Conservation (phyloP, 2,888 invertebrate species). For the Mimumesa dahlbomi region DNA sequence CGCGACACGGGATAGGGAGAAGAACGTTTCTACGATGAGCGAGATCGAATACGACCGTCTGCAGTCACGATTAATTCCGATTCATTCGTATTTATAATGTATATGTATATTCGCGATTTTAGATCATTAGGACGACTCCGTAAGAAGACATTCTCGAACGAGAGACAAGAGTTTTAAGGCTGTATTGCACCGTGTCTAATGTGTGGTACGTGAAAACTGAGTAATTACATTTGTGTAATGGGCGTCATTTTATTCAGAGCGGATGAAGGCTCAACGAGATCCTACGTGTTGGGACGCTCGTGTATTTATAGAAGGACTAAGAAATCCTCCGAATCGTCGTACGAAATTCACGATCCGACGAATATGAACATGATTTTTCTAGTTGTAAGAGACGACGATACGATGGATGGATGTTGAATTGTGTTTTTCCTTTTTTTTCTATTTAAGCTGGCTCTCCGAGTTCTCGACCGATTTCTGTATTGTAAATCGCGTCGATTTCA, state of each 20-base stretch:
- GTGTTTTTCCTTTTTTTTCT: slow-evolving; percentile 4
- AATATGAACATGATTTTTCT: slow-evolving; percentile 28
- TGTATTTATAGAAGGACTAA: slow-evolving; percentile 46
- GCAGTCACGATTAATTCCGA: slow-evolving; percentile 38
- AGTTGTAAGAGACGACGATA: slow-evolving; percentile 10
- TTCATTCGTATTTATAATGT: slow-evolving; percentile 51
- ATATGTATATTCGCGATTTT: slow-evolving; percentile 34
- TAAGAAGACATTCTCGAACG: slow-evolving; percentile 49
- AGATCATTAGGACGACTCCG: slow-evolving; percentile 32
- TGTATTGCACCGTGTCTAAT: slow-evolving; percentile 73
- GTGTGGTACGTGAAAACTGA: slow-evolving; percentile 76
- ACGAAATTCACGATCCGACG: slow-evolving; percentile 15
- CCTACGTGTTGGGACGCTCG: slow-evolving; percentile 40
- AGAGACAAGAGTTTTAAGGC: slow-evolving; percentile 58
- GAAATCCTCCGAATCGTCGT: slow-evolving; percentile 31
- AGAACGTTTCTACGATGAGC: slow-evolving; percentile 13
- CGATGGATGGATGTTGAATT: slow-evolving; percentile 4
- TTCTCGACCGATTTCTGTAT: slow-evolving; percentile 48
- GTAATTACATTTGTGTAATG: slow-evolving; percentile 79
- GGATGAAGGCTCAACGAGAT: slow-evolving; percentile 40
- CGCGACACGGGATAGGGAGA: too few relatives aligned
- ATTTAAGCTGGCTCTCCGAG: slow-evolving; percentile 8
- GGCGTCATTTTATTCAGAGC: slow-evolving; percentile 59
- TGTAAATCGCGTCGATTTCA: slow-evolving; percentile 29
- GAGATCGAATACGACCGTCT: slow-evolving; percentile 2